Evolutionary conservation across 2,888 invertebrate genomes (phyloP).

Genomic region (Cryptocephalus primarius): DNA sequence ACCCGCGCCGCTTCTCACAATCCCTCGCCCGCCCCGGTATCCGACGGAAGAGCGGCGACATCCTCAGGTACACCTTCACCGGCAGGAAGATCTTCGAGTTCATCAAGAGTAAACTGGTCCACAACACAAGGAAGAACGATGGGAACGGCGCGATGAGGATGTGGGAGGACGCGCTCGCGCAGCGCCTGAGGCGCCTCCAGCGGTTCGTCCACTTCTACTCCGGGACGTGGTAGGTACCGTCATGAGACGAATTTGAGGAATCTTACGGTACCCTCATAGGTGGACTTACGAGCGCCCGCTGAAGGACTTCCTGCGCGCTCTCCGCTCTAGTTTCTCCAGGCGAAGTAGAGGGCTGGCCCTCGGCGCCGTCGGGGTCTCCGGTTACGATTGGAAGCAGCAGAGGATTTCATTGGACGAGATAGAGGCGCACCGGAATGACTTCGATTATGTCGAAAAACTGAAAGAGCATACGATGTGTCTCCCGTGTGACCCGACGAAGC

Average conservation of each 20-base stretch:
- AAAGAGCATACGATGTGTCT: slow-evolving; percentile 43
- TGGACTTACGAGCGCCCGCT: slow-evolving; percentile 53
- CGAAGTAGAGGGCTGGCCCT: slow-evolving; percentile 45
- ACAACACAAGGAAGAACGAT: slow-evolving; percentile 22
- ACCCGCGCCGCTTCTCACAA: too few species aligned
- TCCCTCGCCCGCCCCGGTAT: too few species aligned
- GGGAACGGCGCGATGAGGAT: slow-evolving; percentile 41
- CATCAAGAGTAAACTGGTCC: too few species aligned
- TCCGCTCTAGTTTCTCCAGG: slow-evolving; percentile 36
- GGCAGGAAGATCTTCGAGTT: too few species aligned
- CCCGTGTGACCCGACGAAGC: slow-evolving; percentile 33
- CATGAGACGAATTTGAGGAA: too few species aligned
- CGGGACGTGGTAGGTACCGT: too few species aligned
- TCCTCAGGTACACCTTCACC: too few species aligned
- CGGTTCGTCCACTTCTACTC: slow-evolving; percentile 32
- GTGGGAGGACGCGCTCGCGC: slow-evolving; percentile 44
- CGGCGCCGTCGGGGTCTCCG: slow-evolving; percentile 42
- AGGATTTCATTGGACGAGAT: slow-evolving; percentile 47
- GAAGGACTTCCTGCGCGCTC: slow-evolving; percentile 40
- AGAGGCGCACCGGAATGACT: slow-evolving; percentile 44
- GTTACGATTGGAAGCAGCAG: slow-evolving; percentile 52
- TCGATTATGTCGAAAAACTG: slow-evolving; percentile 45
- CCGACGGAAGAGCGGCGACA: too few species aligned
- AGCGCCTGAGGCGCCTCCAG: slow-evolving; percentile 51
- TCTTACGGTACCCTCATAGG: slow-evolving; percentile 16